Evolutionary conservation across 2,888 invertebrate species (phyloP), one percentile per base, ranked within the genome.

Genomic region (Temnothorax unifasciatus): DNA sequence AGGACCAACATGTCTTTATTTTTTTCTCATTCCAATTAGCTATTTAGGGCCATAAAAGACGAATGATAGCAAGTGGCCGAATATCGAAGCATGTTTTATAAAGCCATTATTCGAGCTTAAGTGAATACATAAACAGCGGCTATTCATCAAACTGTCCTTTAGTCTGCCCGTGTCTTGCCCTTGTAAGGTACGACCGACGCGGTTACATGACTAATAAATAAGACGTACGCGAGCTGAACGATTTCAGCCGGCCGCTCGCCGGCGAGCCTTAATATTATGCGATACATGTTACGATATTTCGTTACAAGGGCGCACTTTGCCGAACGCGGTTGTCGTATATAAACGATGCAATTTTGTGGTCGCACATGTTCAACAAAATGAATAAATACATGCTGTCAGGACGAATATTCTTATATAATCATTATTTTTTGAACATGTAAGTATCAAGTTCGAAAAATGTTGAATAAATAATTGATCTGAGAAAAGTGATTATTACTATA

Each of bases 21-120:
- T 75, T 71, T 74, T 77, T 86, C 68, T 73, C 64, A 71, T 87
- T 82, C 85, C 83, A 86, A 85, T 88, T 86, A 91, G 57, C 85
- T 85, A 82, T 5, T 86, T 87, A 85, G 81, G 87, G 52, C 64
- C 83, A 29, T 54, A 63, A 44, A 89, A 90, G 92, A 93, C 92
- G 90, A 90, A 93, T 90, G 91, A 86, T 91, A 93, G 93, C 92
- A 92, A 93, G 90, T 88, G 87, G 85, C 76, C 84, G 87, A 87
- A 86, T 88, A 87, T 85, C 74, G 85, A 85, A 76, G 87, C 90
- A 84, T 91, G 92, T 92, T 92, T 92, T 93, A 93, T 93, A 92
- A 92, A 93, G 92, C 91, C 91, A 93, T 94, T 93, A 93, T 92
- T 87, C 89, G 86, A 86, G 87, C 85, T 87, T 92, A 90, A 93